These are phyloP conservation scores for Scrobipalpa atriplicella DNA, from an alignment of 2,888 invertebrate species.

Conservation along the genomic window DNA sequence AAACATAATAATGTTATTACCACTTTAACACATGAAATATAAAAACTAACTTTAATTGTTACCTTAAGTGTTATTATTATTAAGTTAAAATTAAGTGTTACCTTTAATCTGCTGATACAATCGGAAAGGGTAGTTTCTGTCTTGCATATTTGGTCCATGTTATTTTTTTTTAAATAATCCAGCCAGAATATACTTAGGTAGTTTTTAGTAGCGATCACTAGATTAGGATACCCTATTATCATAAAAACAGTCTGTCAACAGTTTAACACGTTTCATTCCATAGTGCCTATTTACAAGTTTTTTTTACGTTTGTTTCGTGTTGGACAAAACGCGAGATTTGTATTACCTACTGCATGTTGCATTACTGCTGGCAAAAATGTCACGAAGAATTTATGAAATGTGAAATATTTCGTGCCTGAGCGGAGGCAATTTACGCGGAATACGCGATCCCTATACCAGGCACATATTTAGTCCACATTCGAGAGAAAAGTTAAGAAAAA, in stretches of 20 bases:
- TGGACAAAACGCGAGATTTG: slow-evolving; percentile 13
- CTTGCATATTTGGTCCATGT: no score
- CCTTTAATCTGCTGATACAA: no score
- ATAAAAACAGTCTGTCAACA: not conserved
- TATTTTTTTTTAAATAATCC: no score
- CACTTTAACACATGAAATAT: no score
- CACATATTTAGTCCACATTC: not conserved
- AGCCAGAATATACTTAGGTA: no score
- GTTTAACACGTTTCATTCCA: not conserved
- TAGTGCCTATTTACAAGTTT: slow-evolving; percentile 5
- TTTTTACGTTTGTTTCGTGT: not conserved
- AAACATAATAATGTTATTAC: no score
- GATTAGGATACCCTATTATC: no score
- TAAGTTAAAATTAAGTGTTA: no score
- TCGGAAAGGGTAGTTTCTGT: no score
- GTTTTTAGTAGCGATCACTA: no score
- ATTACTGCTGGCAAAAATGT: slow-evolving; percentile 5
- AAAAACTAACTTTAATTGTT: no score
- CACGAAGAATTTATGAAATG: slow-evolving; percentile 14
- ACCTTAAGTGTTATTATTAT: no score
- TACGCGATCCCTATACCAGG: not conserved
- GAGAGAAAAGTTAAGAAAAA: not conserved
- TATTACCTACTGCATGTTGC: slow-evolving; percentile 19
- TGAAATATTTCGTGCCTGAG: slow-evolving; percentile 7
- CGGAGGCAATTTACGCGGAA: not conserved